Conservation (phyloP, 2,797 vertebrate species). For the Huso huso region DNA sequence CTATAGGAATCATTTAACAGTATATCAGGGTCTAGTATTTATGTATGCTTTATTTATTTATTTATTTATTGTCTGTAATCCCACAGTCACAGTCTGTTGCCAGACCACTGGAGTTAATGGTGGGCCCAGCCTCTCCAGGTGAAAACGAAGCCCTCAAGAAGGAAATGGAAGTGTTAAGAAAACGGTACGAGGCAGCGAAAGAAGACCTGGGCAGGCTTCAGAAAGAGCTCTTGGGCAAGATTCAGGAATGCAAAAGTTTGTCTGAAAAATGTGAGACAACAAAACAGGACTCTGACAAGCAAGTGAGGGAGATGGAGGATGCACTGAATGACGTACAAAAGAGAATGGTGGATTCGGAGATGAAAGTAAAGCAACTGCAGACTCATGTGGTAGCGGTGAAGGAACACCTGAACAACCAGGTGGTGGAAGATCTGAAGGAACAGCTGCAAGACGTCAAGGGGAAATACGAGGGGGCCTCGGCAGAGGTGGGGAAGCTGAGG, state of each 20-base stretch:
- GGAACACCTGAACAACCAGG: constrained; percentile 71
- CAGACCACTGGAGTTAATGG: constrained; percentile 63
- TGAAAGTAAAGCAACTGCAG: constrained; percentile 94
- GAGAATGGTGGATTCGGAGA: constrained; percentile 92
- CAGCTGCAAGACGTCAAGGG: constrained; percentile 79
- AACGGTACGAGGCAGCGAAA: constrained; percentile 47
- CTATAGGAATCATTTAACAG: too few relatives aligned
- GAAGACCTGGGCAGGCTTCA: constrained; percentile 64
- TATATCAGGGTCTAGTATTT: not conserved
- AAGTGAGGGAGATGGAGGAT: constrained; percentile 84
- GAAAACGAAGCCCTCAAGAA: constrained; percentile 38
- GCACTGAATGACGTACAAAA: constrained; percentile 91
- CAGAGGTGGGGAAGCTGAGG: constrained; percentile 81
- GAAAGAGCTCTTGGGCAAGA: constrained; percentile 67
- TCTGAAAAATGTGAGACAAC: constrained; percentile 59
- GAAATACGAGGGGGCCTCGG: constrained; percentile 87
- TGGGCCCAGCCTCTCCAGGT: constrained; percentile 2
- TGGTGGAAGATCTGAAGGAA: constrained; percentile 68
- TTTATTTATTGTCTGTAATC: not conserved
- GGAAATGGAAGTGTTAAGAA: constrained; percentile 62
- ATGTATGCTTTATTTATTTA: not conserved
- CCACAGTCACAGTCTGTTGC: constrained; percentile 61
- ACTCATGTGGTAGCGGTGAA: constrained; percentile 88
- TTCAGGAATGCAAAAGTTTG: constrained; percentile 72
- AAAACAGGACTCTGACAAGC: constrained; percentile 78